phyloP scores from a whole-genome alignment of 2,113 vertebrate genomes.

The Brevimyrus niger region DNA sequence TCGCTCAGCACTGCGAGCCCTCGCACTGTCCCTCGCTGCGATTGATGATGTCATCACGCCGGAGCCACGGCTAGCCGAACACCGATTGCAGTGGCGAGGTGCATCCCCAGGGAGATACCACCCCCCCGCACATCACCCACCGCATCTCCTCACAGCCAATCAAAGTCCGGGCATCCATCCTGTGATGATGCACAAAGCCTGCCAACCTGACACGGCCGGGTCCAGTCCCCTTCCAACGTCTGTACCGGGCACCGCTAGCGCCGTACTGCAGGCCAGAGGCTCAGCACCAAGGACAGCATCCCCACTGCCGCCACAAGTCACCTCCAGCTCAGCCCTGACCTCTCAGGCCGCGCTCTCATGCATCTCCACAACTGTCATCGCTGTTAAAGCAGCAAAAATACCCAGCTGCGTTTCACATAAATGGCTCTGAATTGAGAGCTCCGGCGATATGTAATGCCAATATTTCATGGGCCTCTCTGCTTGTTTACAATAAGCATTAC shows the following conservation, averaged over 20 bases:
- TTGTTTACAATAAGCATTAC: background rate
- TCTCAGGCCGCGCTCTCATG: background rate
- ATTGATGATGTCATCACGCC: conserved; percentile 48
- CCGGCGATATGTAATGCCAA: background rate
- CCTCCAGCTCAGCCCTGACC: background rate
- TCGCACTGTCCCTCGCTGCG: conserved; percentile 29
- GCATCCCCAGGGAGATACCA: conserved; percentile 22
- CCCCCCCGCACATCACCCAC: background rate
- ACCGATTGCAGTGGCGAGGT: conserved; percentile 38
- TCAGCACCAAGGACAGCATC: conserved; percentile 24
- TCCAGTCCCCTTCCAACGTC: background rate
- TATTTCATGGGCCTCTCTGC: background rate
- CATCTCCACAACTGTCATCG: background rate
- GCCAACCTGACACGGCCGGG: background rate
- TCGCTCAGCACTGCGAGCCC: conserved; percentile 32
- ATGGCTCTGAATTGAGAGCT: background rate
- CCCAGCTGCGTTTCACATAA: background rate
- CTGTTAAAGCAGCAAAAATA: background rate
- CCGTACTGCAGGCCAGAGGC: background rate
- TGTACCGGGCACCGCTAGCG: background rate
- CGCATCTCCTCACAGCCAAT: conserved; percentile 2
- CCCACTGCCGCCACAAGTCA: background rate
- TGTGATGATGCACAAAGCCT: conserved; percentile 11
- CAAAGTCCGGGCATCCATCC: conserved; percentile 1
- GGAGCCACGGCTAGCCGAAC: conserved; percentile 45